A percentile compares a stretch with the other conserved stretches of the same genome.
Evolutionary conservation across 2,888 invertebrate genomes (phyloP).

Genomic region (Eledone cirrhosa): DNA sequence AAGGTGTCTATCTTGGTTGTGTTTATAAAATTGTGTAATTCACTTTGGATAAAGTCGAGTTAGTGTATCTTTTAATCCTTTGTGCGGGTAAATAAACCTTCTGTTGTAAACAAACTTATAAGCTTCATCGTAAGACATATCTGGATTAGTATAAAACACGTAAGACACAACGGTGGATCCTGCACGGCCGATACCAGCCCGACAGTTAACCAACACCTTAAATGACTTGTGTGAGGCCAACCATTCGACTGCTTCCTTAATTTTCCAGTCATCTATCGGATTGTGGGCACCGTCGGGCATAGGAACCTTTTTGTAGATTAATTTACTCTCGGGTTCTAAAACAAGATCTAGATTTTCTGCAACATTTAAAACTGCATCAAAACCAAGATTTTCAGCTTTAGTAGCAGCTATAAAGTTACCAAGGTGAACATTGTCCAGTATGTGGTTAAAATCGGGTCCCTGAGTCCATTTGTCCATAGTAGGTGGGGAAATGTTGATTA

Average conservation of each 20-base stretch:
- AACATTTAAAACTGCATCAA: constrained; percentile 43
- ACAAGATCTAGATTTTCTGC: constrained; percentile 43
- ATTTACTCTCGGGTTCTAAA: constrained; percentile 30
- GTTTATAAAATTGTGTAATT: too few relatives aligned
- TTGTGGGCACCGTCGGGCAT: constrained; percentile 40
- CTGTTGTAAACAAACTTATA: constrained; percentile 38
- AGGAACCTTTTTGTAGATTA: constrained; percentile 41
- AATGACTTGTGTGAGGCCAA: constrained; percentile 33
- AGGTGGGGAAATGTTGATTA: constrained; percentile 36
- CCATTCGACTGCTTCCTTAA: constrained; percentile 41
- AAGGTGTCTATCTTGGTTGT: too few relatives aligned
- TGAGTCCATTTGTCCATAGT: constrained; percentile 38
- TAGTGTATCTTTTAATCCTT: constrained; percentile 36
- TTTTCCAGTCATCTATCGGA: constrained; percentile 33
- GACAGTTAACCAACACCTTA: constrained; percentile 41
- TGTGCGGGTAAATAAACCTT: constrained; percentile 43
- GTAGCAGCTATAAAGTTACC: constrained; percentile 47
- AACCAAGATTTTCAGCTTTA: constrained; percentile 37
- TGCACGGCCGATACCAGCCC: constrained; percentile 46
- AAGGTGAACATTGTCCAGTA: constrained; percentile 39
- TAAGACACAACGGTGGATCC: constrained; percentile 44
- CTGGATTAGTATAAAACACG: constrained; percentile 38
- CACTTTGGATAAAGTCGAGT: constrained; percentile 34
- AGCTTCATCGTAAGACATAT: constrained; percentile 40
- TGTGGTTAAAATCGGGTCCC: constrained; percentile 38